Conservation (phyloP, 2,888 invertebrate species). For the Peribatodes rhomboidaria region DNA sequence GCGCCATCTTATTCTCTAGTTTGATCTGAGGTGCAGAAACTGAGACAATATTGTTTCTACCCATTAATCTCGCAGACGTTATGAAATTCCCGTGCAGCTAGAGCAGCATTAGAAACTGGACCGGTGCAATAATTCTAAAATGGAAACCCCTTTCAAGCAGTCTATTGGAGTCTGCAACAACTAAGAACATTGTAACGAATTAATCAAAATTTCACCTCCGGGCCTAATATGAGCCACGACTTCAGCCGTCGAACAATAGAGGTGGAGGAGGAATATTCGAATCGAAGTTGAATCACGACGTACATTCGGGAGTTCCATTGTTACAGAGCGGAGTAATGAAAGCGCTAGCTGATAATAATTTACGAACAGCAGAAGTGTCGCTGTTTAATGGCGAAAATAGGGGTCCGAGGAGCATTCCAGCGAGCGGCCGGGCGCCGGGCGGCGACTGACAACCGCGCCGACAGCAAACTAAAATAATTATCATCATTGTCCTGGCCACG, state of each 20-base stretch:
- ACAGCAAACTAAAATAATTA: slow-evolving; percentile 86
- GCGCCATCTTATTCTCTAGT: no score
- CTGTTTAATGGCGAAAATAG: slow-evolving; percentile 81
- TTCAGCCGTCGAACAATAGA: slow-evolving; percentile 78
- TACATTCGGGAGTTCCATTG: slow-evolving; percentile 83
- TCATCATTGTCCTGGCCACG: slow-evolving; percentile 85
- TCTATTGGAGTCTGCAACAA: slow-evolving; percentile 67
- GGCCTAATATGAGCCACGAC: slow-evolving; percentile 82
- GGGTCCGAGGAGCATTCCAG: slow-evolving; percentile 82
- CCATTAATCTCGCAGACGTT: slow-evolving; percentile 11
- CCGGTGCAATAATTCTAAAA: slow-evolving; percentile 68
- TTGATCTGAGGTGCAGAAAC: no score
- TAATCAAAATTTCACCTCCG: slow-evolving; percentile 85
- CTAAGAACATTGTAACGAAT: slow-evolving; percentile 81
- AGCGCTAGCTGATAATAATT: slow-evolving; percentile 85
- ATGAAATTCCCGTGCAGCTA: slow-evolving; percentile 37
- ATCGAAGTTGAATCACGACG: slow-evolving; percentile 83
- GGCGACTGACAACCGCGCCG: slow-evolving; percentile 79
- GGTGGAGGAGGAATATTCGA: slow-evolving; percentile 67
- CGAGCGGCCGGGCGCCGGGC: slow-evolving; percentile 63
- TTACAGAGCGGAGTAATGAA: slow-evolving; percentile 83
- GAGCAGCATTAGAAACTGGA: slow-evolving; percentile 53
- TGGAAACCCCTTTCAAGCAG: slow-evolving; percentile 69
- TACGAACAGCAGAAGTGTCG: slow-evolving; percentile 86
- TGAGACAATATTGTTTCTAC: slow-evolving; percentile 3